Evolutionary conservation across 2,797 vertebrate genomes (phyloP), one percentile per base, ranked within the genome.

Genomic region (Spondyliosoma cantharus): DNA sequence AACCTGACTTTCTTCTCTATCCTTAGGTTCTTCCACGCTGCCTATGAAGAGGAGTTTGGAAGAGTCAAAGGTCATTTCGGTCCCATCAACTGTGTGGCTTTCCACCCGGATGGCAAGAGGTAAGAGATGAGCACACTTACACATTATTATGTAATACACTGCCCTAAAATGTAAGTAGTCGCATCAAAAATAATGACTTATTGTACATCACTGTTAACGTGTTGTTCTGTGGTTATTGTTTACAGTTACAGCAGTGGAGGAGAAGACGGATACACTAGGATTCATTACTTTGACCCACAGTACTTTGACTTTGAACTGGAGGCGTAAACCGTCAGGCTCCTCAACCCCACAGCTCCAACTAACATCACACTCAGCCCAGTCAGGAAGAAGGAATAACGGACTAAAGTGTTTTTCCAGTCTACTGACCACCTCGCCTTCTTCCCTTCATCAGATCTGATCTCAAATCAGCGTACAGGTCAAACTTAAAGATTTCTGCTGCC

Each of bases 301-400:
- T 99, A 99, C 94, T 99, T 99, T 32, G 98, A 99, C 87, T 99
- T 99, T 87, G 98, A 99, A 79, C 96, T 99, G 82, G 98, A 99
- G 91, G 95, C 86, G 2, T 96, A 89, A 93, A 80, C 60, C 20
- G 0, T 20, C 57, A 13, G 5, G 11, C n/a, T 2, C 22, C 59
- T 9, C 3, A 0, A 53, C 22, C 45, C 59, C 61, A 69, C 76
- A 81, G 43, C 80, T 58, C 63, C 75, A 72, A 11, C 61, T 27
- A 50, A 64, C 66, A 60, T 22, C 64, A 5, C 65, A 29, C 57
- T 74, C 68, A 57, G 20, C 63, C 76, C 64, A 57, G 45, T 74
- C 64, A 76, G 63, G 75, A 85, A 46, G 53, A 60, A 50, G 48
- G 29, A 78, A 57, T 13, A 29, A 45, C 3, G 0, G 57, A 76